Percentiles rank a stretch among this genome's conserved stretches.
Evolutionary conservation across 2,888 invertebrate genomes (phyloP).

Genomic region (Drosophila cyrtoloma): DNA sequence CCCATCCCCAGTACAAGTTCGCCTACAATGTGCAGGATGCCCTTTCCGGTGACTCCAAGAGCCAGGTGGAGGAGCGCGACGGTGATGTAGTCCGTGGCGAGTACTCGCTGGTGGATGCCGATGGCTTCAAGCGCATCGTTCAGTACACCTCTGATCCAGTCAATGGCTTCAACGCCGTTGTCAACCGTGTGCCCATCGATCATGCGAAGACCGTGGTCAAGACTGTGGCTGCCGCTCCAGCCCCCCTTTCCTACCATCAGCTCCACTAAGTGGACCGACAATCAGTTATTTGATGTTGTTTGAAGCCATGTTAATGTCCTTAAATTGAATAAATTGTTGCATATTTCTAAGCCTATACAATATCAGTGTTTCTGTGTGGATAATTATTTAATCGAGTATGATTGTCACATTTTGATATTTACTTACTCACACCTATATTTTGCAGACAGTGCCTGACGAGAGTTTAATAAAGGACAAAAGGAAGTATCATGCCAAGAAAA

Average conservation of each 20-base stretch:
- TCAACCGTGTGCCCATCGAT: conserved; percentile 79
- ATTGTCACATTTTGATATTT: background rate
- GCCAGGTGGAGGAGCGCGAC: conserved; percentile 83
- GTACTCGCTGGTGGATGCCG: conserved; percentile 83
- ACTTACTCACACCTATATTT: background rate
- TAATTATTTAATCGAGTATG: background rate
- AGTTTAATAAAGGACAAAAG: background rate
- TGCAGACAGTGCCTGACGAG: background rate
- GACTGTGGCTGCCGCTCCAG: conserved; percentile 52
- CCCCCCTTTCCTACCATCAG: conserved; percentile 58
- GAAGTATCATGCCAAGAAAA: background rate
- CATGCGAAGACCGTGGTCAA: conserved; percentile 71
- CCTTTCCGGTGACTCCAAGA: conserved; percentile 84
- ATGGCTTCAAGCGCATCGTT: conserved; percentile 83
- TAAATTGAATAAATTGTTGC: conserved; percentile 68
- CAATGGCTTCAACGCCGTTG: conserved; percentile 84
- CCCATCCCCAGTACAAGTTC: conserved; percentile 83
- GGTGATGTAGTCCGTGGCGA: conserved; percentile 84
- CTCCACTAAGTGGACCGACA: conserved; percentile 37
- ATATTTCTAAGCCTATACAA: conserved; percentile 68
- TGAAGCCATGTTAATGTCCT: conserved; percentile 29
- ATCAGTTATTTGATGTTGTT: conserved; percentile 18
- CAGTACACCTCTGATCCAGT: conserved; percentile 83
- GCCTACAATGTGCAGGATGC: conserved; percentile 83
- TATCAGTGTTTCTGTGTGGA: background rate